Conservation (phyloP, 2,888 invertebrate genomes). For the Acanthococcus lagerstroemiae region DNA sequence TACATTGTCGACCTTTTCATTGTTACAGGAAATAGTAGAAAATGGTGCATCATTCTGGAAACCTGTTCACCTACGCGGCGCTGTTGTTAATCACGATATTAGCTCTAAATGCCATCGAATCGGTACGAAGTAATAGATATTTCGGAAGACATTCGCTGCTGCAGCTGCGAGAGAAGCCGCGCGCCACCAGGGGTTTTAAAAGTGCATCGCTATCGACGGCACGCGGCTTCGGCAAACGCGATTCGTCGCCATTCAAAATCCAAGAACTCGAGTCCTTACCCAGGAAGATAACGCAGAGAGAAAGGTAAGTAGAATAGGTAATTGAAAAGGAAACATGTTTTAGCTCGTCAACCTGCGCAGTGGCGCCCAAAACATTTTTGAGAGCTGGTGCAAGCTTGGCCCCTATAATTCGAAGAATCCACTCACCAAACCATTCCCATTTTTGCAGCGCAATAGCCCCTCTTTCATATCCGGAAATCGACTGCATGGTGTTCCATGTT, state of each 20-base stretch:
- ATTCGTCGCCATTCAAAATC: not conserved
- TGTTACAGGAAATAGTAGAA: not conserved
- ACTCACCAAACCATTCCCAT: no score
- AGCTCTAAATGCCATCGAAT: conserved; percentile 1
- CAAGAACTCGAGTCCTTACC: not conserved
- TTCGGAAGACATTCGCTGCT: conserved; percentile 1
- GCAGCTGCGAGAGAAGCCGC: conserved; percentile 41
- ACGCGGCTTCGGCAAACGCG: conserved; percentile 54
- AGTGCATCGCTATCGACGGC: conserved; percentile 54
- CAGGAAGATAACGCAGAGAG: not conserved
- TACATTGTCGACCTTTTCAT: no score
- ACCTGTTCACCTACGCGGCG: not conserved
- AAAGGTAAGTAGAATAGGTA: conserved; percentile 8
- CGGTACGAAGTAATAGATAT: conserved; percentile 8
- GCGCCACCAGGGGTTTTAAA: conserved; percentile 54
- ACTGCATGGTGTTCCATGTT: no score
- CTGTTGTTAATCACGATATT: conserved; percentile 3
- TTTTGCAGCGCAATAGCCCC: no score
- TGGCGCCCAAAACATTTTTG: no score
- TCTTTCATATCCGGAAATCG: no score
- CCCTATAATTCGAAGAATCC: no score
- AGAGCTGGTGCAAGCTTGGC: no score
- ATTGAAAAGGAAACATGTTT: no score
- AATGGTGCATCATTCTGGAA: not conserved
- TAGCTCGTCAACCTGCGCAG: no score